Evolutionary conservation across 1,140 invertebrate genomes (phyloP), one percentile per base, ranked within the genome.

Genomic region (Armadillidium nasatum): DNA sequence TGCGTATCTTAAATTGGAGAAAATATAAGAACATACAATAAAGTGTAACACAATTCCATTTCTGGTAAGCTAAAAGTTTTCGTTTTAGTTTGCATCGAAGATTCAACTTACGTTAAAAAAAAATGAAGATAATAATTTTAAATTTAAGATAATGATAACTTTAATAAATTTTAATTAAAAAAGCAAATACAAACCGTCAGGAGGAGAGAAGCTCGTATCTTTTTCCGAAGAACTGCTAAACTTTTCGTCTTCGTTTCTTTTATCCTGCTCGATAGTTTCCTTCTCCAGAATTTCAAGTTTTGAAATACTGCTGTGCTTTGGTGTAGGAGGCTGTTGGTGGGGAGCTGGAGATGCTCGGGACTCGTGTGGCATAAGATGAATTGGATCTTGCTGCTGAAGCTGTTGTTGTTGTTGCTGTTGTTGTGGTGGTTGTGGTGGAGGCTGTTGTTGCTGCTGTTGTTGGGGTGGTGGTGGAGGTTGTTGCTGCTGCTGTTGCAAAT

Each of bases 171-270:
- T 33, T 33, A 33, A 33, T 33, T n/a, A 33, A 3, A 33, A 33
- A 33, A 6, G 33, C 33, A 33, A 33, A 6, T 33, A 33, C 10
- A 19, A 73, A 81, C 80, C 80, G 69, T 79, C 80, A 11, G 77
- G 71, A 11, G 75, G 77, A 44, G 73, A 77, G 22, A 69, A 73
- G 43, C 44, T 74, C 11, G 19, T 71, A 71, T 74, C 79, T 77
- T 74, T 81, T 44, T 81, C 77, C 44, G 73, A 72, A 7, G 80
- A 75, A 73, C 80, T 81, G 54, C 76, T 75, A 33, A 77, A 79
- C n/a, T 75, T 79, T 70, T 81, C 78, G 11, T 79, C 77, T 13
- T 81, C 80, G 4, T 79, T 75, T 11, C 71, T 71, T 43, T 75
- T 54, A 44, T 80, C 79, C 3, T 60, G 50, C 1, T 60, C 50